phyloP scores from a whole-genome alignment of 2,113 vertebrate genomes.

The Leiothrix lutea region DNA sequence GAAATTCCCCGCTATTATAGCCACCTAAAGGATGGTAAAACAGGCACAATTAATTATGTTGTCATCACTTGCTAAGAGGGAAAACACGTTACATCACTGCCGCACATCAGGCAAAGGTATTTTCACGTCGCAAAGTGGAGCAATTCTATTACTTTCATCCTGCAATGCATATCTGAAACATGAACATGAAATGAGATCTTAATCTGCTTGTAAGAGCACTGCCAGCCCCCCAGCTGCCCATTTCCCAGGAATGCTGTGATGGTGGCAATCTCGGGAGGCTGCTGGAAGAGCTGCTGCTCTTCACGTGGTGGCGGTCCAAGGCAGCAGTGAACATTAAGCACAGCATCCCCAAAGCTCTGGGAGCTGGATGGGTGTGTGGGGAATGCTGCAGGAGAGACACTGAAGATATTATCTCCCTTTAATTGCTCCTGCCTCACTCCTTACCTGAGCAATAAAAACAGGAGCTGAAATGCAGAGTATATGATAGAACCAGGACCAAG shows the following conservation, averaged over 20 bases:
- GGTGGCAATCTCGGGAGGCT: neutral
- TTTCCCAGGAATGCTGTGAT: neutral
- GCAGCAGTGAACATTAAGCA: neutral
- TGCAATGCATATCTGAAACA: neutral
- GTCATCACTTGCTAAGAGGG: neutral
- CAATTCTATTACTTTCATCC: neutral
- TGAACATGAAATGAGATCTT: neutral
- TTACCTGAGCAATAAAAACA: neutral
- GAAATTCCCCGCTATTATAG: constrained; percentile 97
- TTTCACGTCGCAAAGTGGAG: neutral
- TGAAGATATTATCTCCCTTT: neutral
- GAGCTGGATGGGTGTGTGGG: neutral
- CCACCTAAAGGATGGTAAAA: constrained; percentile 80
- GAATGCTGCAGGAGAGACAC: neutral
- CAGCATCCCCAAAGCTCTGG: neutral
- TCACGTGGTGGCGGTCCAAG: neutral
- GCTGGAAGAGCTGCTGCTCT: neutral
- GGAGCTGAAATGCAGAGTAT: neutral
- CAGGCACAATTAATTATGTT: neutral
- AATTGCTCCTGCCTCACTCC: neutral
- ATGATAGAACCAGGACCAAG: neutral
- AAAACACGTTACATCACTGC: neutral
- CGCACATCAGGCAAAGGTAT: neutral
- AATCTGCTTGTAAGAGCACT: neutral
- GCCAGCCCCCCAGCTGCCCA: neutral